Evolutionary conservation across 2,113 vertebrate species (phyloP).

Genomic region (Dromiciops gliroides): DNA sequence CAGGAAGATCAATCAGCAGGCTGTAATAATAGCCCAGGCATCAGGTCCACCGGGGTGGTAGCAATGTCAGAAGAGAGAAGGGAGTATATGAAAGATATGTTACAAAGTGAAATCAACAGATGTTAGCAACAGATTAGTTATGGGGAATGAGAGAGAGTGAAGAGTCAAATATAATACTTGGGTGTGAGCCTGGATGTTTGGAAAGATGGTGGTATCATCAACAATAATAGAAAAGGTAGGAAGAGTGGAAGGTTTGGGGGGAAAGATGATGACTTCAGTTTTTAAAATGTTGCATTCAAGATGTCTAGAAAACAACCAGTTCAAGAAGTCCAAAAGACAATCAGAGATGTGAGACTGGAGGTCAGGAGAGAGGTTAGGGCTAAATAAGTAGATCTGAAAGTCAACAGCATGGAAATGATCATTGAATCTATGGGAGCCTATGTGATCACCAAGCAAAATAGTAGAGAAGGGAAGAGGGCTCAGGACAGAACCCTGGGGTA

Average conservation of each 20-base stretch:
- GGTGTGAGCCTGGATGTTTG: not conserved
- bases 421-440: not conserved
- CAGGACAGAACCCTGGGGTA: not conserved
- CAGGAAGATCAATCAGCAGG: not conserved
- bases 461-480: not conserved
- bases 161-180: not conserved
- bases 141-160: not conserved
- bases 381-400: not conserved
- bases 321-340: not conserved
- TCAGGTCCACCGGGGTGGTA: not conserved
- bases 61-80: not conserved
- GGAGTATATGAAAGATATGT: not conserved
- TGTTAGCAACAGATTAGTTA: not conserved
- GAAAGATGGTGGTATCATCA: not conserved
- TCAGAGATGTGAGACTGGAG: not conserved
- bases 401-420: not conserved
- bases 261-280: not conserved
- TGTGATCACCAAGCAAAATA: not conserved
- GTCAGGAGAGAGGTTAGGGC: not conserved
- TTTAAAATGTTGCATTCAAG: not conserved
- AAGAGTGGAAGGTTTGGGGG: not conserved
- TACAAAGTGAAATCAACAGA: not conserved
- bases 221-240: not conserved
- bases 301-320: not conserved
- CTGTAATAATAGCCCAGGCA: not conserved